Conservation (phyloP, 2,888 invertebrate genomes). For the Agrotis segetum region DNA sequence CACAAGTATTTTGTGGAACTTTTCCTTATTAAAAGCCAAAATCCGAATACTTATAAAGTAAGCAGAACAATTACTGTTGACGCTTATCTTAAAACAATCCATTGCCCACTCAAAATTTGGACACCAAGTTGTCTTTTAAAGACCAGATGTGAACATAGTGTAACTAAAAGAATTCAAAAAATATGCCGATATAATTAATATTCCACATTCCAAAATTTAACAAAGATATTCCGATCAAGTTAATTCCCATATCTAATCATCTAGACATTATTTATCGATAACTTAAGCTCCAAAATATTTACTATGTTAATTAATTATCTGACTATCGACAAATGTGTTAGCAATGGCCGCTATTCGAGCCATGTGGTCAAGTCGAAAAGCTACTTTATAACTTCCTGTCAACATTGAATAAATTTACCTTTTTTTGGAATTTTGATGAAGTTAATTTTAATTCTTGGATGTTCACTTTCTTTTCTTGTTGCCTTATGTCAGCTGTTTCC, state of each 20-base stretch:
- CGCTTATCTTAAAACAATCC: too few relatives aligned
- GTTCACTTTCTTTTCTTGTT: slow-evolving; percentile 30
- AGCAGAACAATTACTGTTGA: too few relatives aligned
- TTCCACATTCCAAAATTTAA: slow-evolving; percentile 1
- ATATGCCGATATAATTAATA: slow-evolving; percentile 5
- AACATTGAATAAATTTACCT: slow-evolving; percentile 57
- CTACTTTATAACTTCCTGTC: slow-evolving; percentile 71
- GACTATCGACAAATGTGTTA: slow-evolving; percentile 51
- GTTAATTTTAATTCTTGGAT: slow-evolving; percentile 31
- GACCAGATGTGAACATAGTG: not conserved
- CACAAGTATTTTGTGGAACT: too few relatives aligned
- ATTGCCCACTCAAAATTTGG: too few relatives aligned
- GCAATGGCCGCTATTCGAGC: slow-evolving; percentile 48
- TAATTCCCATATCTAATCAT: slow-evolving; percentile 39
- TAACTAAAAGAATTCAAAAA: not conserved
- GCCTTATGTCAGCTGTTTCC: slow-evolving; percentile 41
- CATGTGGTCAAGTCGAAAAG: slow-evolving; percentile 64
- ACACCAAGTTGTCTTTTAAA: too few relatives aligned
- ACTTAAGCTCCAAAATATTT: slow-evolving; percentile 49
- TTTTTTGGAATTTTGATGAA: slow-evolving; percentile 50
- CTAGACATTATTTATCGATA: slow-evolving; percentile 39
- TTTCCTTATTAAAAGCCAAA: too few relatives aligned
- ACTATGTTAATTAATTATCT: slow-evolving; percentile 63
- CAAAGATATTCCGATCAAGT: slow-evolving; percentile 27
- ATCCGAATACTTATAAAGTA: too few relatives aligned